Conservation (phyloP, 2,113 vertebrate species). For the Engraulis encrasicolus region DNA sequence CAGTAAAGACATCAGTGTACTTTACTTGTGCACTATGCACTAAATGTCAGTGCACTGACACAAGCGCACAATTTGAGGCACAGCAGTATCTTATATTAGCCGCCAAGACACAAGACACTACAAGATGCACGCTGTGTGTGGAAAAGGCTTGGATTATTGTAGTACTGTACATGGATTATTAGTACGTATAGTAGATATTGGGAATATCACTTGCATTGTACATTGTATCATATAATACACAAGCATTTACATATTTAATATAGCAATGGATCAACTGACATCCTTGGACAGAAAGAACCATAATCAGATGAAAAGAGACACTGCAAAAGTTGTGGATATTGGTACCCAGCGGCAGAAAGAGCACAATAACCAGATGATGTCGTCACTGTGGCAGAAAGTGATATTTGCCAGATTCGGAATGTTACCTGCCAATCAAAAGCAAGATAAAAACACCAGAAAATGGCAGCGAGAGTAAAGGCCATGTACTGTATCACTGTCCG, state of each 20-base stretch:
- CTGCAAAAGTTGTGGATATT: no score
- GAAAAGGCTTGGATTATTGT: background rate
- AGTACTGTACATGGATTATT: background rate
- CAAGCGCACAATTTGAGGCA: no score
- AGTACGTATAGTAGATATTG: no score
- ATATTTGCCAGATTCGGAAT: background rate
- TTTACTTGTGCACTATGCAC: no score
- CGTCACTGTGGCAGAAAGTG: background rate
- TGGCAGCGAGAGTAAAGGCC: background rate
- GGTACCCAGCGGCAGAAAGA: no score
- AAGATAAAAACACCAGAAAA: background rate
- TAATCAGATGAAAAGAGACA: background rate
- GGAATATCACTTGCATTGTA: background rate
- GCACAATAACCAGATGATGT: background rate
- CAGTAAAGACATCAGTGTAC: no score
- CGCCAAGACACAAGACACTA: no score
- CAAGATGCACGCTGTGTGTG: background rate
- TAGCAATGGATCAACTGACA: background rate
- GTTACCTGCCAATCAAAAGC: background rate
- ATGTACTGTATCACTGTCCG: no score
- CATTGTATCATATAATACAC: background rate
- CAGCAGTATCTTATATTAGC: background rate
- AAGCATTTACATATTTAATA: background rate
- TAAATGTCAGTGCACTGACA: no score
- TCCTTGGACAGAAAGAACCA: background rate